Evolutionary conservation across 2,113 vertebrate genomes (phyloP).

Genomic region (Phylloscopus trochilus): DNA sequence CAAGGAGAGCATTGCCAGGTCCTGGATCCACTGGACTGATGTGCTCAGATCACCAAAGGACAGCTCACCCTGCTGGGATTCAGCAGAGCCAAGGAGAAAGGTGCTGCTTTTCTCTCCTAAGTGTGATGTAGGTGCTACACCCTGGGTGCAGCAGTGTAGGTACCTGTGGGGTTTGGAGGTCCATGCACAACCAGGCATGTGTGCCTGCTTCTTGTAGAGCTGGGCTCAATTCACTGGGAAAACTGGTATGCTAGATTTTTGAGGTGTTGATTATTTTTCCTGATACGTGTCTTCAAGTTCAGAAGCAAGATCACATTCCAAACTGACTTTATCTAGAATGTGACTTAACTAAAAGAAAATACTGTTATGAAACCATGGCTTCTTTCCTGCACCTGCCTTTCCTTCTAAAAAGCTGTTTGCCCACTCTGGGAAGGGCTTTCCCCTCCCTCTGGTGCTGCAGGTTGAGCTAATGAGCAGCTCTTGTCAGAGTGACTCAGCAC

Average conservation of each 20-base stretch:
- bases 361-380: background rate
- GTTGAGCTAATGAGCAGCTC: slow-evolving; percentile 49
- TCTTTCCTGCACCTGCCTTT: background rate
- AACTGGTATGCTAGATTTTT: background rate
- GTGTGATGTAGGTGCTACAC: background rate
- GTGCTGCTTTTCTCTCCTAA: background rate
- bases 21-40: background rate
- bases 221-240: background rate
- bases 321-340: background rate
- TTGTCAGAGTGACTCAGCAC: slow-evolving; percentile 49
- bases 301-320: background rate
- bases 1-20: background rate
- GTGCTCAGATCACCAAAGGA: background rate
- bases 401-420: background rate
- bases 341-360: background rate
- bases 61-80: background rate
- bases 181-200: fast-evolving
- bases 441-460: slow-evolving; percentile 9
- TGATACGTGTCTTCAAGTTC: background rate
- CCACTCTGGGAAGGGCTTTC: slow-evolving; percentile 1
- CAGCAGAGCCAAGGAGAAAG: background rate
- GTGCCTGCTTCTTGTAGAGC: background rate
- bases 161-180: background rate
- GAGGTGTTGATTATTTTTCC: background rate
- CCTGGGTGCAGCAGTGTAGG: fast-evolving